These are phyloP conservation scores for Pogonocichla stellata DNA, from an alignment of 2,113 vertebrate genomes.

Conservation along the genomic window DNA sequence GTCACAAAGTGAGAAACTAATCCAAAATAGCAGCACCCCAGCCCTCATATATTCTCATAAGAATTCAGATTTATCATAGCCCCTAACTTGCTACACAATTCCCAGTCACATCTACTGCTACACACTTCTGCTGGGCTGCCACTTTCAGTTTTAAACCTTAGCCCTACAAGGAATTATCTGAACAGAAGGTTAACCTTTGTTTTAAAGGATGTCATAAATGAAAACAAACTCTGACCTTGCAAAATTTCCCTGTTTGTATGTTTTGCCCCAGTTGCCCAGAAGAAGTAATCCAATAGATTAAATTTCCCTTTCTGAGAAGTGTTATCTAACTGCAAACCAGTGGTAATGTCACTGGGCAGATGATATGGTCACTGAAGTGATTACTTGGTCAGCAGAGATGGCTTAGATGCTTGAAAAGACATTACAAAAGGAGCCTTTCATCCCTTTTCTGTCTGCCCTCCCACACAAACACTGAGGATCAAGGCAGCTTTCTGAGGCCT, in stretches of 20 bases:
- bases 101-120: neutral
- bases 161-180: neutral
- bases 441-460: neutral
- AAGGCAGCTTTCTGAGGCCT: neutral
- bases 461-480: neutral
- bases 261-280: neutral
- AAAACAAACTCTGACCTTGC: constrained; percentile 13
- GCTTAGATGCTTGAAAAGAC: neutral
- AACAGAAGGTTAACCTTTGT: neutral
- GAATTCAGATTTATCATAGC: neutral
- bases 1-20: neutral
- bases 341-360: neutral
- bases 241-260: neutral
- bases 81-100: neutral
- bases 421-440: neutral
- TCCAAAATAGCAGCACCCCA: neutral
- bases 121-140: neutral
- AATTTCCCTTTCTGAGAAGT: constrained; percentile 25
- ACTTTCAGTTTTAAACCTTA: neutral
- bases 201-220: neutral
- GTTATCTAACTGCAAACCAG: neutral
- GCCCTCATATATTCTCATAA: neutral
- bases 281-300: neutral
- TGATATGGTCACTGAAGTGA: neutral
- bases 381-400: neutral